Percentiles rank a stretch among this genome's conserved stretches.
These are phyloP conservation scores for Ostrea denselamellosa DNA, from an alignment of 1,140 invertebrate genomes.

Conservation along the genomic window DNA sequence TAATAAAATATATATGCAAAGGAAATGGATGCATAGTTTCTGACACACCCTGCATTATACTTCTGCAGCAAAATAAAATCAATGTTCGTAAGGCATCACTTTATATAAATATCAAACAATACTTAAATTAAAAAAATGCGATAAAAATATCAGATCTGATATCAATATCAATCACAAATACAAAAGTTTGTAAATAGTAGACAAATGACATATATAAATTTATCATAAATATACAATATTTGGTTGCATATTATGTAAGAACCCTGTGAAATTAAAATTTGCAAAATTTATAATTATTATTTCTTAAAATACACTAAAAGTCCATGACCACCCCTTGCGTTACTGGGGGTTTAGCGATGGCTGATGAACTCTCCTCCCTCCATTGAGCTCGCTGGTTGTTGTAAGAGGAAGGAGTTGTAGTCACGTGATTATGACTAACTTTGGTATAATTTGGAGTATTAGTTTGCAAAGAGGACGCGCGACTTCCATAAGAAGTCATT, in stretches of 20 bases:
- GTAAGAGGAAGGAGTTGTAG: constrained; percentile 42
- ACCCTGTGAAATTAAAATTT: not conserved
- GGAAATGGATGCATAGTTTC: too few species aligned
- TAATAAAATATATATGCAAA: too few species aligned
- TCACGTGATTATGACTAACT: constrained; percentile 40
- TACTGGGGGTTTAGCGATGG: constrained; percentile 65
- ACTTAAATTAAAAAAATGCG: not conserved
- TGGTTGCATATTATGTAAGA: constrained; percentile 10
- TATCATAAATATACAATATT: not conserved
- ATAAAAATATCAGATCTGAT: constrained; percentile 26
- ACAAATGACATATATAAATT: not conserved
- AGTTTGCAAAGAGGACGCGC: not conserved
- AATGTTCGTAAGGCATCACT: not conserved
- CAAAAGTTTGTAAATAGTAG: constrained; percentile 16
- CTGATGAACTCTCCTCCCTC: constrained; percentile 54
- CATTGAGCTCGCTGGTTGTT: not conserved
- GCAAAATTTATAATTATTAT: not conserved
- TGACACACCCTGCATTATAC: too few species aligned
- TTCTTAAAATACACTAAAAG: not conserved
- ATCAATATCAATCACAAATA: constrained; percentile 22
- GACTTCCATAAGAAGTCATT: constrained; percentile 28
- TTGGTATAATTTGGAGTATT: constrained; percentile 31
- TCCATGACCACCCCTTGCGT: constrained; percentile 52
- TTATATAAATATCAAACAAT: constrained; percentile 4
- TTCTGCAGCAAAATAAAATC: too few species aligned